Conservation (phyloP, 2,888 invertebrate genomes). For the Heliconius aoede region DNA sequence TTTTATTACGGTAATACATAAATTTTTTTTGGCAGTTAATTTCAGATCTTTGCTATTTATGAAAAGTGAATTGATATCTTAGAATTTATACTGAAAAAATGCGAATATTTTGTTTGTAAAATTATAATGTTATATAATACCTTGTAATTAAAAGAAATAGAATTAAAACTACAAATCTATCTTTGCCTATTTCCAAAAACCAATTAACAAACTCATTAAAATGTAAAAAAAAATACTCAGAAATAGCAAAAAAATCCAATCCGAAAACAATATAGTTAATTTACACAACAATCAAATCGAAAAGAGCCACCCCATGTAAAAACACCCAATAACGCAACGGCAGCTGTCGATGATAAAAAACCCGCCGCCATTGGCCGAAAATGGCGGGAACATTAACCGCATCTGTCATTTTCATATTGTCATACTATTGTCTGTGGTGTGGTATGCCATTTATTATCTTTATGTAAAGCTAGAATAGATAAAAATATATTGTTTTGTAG, state of each 20-base stretch:
- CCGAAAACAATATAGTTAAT: slow-evolving; percentile 27
- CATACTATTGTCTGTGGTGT: slow-evolving; percentile 70
- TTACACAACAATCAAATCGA: slow-evolving; percentile 42
- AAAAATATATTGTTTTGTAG: not conserved
- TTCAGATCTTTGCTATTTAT: not conserved
- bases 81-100: not conserved
- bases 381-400: slow-evolving; percentile 73
- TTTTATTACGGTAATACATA: slow-evolving; percentile 1
- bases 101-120: not conserved
- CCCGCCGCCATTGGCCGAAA: slow-evolving; percentile 65
- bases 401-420: slow-evolving; percentile 76
- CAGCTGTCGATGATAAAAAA: slow-evolving; percentile 71
- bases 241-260: slow-evolving; percentile 13
- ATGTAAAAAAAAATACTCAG: not conserved
- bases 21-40: not conserved
- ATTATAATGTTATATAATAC: not conserved
- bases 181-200: not conserved
- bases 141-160: not conserved
- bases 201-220: slow-evolving; percentile 20
- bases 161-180: not conserved
- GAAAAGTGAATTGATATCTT: not conserved
- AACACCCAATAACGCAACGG: slow-evolving; percentile 76
- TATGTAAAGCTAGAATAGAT: slow-evolving; percentile 5
- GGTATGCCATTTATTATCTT: slow-evolving; percentile 21
- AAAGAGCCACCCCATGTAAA: slow-evolving; percentile 65